Conservation (phyloP, 2,113 vertebrate genomes). For the Toxostoma redivivum region DNA sequence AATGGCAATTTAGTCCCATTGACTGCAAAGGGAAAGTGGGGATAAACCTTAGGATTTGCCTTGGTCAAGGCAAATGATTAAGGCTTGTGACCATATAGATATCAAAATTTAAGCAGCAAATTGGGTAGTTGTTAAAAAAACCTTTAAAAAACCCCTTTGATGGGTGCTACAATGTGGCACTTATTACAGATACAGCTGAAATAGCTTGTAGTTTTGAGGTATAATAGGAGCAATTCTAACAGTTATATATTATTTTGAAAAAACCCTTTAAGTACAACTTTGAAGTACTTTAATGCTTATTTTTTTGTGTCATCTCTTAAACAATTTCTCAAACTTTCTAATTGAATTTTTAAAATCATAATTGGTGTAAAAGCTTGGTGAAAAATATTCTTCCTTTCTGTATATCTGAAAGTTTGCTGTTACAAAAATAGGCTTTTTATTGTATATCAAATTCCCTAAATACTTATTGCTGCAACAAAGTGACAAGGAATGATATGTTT, state of each 20-base stretch:
- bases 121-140: neutral
- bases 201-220: neutral
- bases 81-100: neutral
- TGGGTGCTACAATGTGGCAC: neutral
- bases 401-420: neutral
- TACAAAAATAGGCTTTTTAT: neutral
- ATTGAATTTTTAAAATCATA: neutral
- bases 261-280: neutral
- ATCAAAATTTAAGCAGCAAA: neutral
- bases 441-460: neutral
- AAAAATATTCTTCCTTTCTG: neutral
- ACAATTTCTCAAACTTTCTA: neutral
- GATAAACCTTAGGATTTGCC: neutral
- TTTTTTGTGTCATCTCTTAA: neutral
- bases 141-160: neutral
- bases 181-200: neutral
- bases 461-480: neutral
- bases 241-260: neutral
- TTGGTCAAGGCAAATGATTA: neutral
- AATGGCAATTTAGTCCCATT: neutral
- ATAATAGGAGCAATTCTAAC: neutral
- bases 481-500: neutral
- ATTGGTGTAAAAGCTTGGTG: neutral
- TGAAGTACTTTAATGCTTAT: neutral
- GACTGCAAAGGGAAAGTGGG: neutral